These are phyloP conservation scores for Mustelus asterias DNA, from an alignment of 2,113 vertebrate genomes.

Conservation along the genomic window DNA sequence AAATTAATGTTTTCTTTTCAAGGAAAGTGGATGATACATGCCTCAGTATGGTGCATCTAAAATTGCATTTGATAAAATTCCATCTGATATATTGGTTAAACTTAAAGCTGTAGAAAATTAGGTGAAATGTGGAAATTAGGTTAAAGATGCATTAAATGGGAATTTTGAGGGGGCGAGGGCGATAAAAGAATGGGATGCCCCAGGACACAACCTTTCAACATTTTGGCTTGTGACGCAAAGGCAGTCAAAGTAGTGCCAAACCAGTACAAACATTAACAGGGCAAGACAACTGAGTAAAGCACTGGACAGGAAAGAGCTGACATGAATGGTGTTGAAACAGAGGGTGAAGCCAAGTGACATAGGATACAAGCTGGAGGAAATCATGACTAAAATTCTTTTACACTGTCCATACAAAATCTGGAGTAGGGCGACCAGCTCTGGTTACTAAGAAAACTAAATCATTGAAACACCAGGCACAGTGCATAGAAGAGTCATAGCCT, in stretches of 20 bases:
- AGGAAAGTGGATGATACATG: too few species aligned
- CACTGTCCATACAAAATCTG: background rate
- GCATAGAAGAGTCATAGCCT: background rate
- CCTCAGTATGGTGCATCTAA: too few species aligned
- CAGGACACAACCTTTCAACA: background rate
- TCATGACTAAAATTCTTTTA: background rate
- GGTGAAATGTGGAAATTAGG: background rate
- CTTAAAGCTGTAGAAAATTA: background rate
- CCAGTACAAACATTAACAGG: background rate
- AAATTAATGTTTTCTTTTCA: background rate
- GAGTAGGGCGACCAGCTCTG: background rate
- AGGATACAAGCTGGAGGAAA: background rate
- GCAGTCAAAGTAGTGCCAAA: background rate
- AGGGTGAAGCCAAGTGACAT: background rate
- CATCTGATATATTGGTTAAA: background rate
- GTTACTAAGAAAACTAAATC: background rate
- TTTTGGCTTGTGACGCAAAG: background rate
- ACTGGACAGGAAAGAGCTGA: background rate
- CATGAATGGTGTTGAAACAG: background rate
- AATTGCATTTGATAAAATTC: too few species aligned
- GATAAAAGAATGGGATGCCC: too few species aligned
- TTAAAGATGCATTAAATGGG: background rate
- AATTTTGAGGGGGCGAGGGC: too few species aligned
- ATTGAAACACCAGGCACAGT: background rate
- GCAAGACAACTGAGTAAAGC: background rate